These are phyloP conservation scores for Cyclargus thomasi DNA, from an alignment of 1,140 invertebrate species.

Conservation along the genomic window DNA sequence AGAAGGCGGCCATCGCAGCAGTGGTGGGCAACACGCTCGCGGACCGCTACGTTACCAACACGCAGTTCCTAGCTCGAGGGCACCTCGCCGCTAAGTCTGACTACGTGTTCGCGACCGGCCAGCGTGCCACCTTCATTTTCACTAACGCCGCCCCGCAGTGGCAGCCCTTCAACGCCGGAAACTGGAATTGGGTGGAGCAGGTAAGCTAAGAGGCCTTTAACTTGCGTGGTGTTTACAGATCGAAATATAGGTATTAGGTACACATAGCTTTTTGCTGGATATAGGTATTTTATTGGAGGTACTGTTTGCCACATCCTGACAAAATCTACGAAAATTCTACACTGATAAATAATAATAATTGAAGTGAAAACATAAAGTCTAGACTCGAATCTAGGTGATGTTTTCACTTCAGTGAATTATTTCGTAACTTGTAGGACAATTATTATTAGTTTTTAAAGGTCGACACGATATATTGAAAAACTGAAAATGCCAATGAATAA, in stretches of 20 bases:
- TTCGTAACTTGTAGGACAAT: too few relatives aligned
- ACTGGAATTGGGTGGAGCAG: slow-evolving; percentile 76
- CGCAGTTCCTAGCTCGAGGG: slow-evolving; percentile 76
- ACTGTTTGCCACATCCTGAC: neutral
- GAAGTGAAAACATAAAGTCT: too few relatives aligned
- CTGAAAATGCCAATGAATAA: too few relatives aligned
- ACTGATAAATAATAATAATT: too few relatives aligned
- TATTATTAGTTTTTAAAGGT: too few relatives aligned
- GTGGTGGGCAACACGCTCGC: slow-evolving; percentile 45
- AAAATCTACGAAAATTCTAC: too few relatives aligned
- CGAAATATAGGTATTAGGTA: neutral
- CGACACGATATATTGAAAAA: too few relatives aligned
- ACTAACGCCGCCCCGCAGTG: slow-evolving; percentile 80
- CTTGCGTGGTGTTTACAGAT: neutral
- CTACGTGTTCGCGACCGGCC: slow-evolving; percentile 78
- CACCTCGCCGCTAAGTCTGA: slow-evolving; percentile 82
- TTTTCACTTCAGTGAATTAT: too few relatives aligned
- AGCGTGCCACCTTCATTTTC: slow-evolving; percentile 80
- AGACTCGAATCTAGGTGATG: too few relatives aligned
- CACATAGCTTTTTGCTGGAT: neutral
- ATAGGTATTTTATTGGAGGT: neutral
- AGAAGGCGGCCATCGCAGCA: slow-evolving; percentile 42
- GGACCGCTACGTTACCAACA: slow-evolving; percentile 48
- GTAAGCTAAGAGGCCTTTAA: too few relatives aligned
- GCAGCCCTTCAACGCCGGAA: slow-evolving; percentile 80